Percentiles rank a stretch among this genome's conserved stretches.
These are phyloP conservation scores for Agonum fuliginosum DNA, from an alignment of 2,888 invertebrate species.

Conservation along the genomic window DNA sequence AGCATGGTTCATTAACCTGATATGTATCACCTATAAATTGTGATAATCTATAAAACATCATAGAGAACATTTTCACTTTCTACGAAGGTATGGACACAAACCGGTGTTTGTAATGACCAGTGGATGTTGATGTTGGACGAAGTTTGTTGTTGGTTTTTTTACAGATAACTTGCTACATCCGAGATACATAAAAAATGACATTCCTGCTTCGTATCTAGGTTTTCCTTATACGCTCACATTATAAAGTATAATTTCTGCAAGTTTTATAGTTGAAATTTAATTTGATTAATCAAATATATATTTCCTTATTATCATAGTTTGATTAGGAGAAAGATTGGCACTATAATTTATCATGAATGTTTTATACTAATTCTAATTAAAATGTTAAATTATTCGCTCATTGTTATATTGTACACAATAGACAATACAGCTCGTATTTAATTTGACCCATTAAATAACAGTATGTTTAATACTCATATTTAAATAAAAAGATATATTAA, in stretches of 20 bases:
- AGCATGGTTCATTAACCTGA: constrained; percentile 39
- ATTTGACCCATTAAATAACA: no score
- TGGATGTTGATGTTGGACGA: neutral
- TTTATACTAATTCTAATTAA: no score
- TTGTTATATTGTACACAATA: no score
- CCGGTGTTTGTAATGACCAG: constrained; percentile 10
- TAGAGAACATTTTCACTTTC: constrained; percentile 48
- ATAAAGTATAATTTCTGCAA: neutral
- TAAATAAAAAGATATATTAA: no score
- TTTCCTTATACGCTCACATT: neutral
- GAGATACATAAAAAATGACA: neutral
- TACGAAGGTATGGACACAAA: constrained; percentile 33
- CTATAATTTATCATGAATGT: no score
- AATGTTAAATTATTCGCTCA: no score
- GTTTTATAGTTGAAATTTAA: neutral
- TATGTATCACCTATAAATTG: constrained; percentile 45
- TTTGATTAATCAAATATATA: neutral
- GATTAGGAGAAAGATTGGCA: neutral
- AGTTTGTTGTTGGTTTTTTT: neutral
- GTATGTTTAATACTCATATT: no score
- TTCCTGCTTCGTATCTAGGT: neutral
- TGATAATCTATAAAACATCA: constrained; percentile 54
- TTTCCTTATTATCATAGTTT: neutral
- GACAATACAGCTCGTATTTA: no score
- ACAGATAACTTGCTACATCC: neutral